Evolutionary conservation across 2,113 vertebrate genomes (phyloP), one percentile per base, ranked within the genome.

Genomic region (Myotis brandtii): DNA sequence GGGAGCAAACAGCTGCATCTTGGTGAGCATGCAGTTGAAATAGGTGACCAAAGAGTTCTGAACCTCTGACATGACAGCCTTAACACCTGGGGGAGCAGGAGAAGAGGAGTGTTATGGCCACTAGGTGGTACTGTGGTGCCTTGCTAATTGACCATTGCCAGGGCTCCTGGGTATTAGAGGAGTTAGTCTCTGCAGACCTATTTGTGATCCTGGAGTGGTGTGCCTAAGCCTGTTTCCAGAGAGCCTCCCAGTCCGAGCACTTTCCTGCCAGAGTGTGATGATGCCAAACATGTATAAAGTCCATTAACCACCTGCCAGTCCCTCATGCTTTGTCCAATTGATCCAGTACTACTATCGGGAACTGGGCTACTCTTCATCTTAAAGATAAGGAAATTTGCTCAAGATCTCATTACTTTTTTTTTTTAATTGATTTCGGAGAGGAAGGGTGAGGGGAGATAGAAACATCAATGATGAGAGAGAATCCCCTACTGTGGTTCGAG

Each of bases 91-190:
- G 59, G 25, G 34, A 52, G 32, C 37, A 30, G 21, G 54, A 43
- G 64, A 34, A n/a, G 17, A 50, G 48, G 23, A 14, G 4, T 76
- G 34, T 85, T 18, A 0, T 30, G 37, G 48, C 95, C 94, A 79
- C 88, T 91, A 93, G 97, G 73, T 90, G 97, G 95, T 82, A 70
- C 94, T 95, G 37, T 96, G 70, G 83, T 81, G 2, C 84, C 73
- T 97, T 3, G 0, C 43, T 56, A 52, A 70, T 40, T 93, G 72
- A 67, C 82, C 27, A 30, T 59, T 87, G 34, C 27, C 34, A 0
- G 16, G 73, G 17, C 14, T 93, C 30, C 16, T 25, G 32, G 20
- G 37, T 43, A 14, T 7, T 40, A 0, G 48, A 52, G 27, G 77
- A 4, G 9, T 4, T 48, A 6, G 9, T 17, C 89, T 70, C 46